phyloP scores from a whole-genome alignment of 2,113 vertebrate species.

The Cheilinus undulatus region DNA sequence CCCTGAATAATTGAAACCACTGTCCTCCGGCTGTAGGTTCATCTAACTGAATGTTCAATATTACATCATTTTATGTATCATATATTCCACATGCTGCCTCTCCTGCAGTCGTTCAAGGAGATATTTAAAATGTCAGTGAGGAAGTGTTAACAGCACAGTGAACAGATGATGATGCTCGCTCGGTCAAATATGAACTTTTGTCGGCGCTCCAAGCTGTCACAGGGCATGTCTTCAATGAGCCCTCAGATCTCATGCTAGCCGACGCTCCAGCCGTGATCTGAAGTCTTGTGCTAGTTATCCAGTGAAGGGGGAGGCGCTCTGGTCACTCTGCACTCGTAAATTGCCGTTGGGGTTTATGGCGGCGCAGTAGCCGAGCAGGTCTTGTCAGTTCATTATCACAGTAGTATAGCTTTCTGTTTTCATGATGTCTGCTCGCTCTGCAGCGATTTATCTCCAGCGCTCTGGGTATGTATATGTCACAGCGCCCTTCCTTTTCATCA shows the following conservation, averaged over 20 bases:
- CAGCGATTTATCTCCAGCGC: constrained; percentile 64
- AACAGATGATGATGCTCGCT: constrained; percentile 36
- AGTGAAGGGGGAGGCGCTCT: constrained; percentile 42
- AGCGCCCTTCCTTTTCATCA: constrained; percentile 19
- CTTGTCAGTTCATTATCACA: constrained; percentile 82
- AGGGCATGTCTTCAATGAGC: constrained; percentile 21
- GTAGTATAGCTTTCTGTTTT: constrained; percentile 75
- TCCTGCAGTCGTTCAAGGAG: constrained; percentile 37
- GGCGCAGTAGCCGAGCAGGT: constrained; percentile 59
- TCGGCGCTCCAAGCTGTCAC: constrained; percentile 18
- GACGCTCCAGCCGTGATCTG: constrained; percentile 40
- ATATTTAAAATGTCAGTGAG: constrained; percentile 51
- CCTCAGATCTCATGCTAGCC: constrained; percentile 14
- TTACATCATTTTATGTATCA: constrained; percentile 72
- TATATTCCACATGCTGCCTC: constrained; percentile 61
- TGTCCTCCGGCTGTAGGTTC: constrained; percentile 72
- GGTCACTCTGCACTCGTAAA: constrained; percentile 76
- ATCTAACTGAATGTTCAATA: constrained; percentile 74
- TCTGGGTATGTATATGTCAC: constrained; percentile 46
- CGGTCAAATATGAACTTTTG: constrained; percentile 38
- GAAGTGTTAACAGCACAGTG: constrained; percentile 24
- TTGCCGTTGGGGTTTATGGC: constrained; percentile 71
- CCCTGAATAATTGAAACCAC: constrained; percentile 80
- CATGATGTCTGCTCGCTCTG: constrained; percentile 58
- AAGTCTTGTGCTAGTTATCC: constrained; percentile 43